A percentile compares a stretch with the other conserved stretches of the same genome.
These are phyloP conservation scores for Caenorhabditis panamensis DNA, from an alignment of 2,888 invertebrate species.

Conservation along the genomic window DNA sequence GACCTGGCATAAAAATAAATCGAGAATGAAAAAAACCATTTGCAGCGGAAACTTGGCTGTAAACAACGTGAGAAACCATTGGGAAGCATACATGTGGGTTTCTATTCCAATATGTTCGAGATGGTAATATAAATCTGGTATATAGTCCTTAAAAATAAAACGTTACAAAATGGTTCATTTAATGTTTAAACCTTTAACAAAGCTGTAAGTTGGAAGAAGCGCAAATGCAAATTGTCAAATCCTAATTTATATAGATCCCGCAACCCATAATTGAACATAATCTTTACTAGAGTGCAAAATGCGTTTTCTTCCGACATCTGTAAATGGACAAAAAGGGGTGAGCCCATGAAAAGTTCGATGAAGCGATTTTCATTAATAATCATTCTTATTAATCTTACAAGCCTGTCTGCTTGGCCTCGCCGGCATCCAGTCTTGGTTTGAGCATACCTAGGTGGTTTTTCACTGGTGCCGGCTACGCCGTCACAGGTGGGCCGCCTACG, in stretches of 20 bases:
- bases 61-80: slow-evolving; percentile 99
- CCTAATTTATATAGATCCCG: slow-evolving; percentile 93
- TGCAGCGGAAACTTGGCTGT: slow-evolving; percentile 98
- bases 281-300: slow-evolving; percentile 94
- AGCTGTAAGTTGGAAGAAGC: slow-evolving; percentile 94
- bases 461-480: too few relatives aligned
- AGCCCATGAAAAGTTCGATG: too few relatives aligned
- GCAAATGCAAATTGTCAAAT: slow-evolving; percentile 94
- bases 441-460: too few relatives aligned
- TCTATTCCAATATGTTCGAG: slow-evolving; percentile 89
- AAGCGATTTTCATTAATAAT: too few relatives aligned
- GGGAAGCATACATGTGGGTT: slow-evolving; percentile 93
- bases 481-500: too few relatives aligned
- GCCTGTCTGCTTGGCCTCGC: too few relatives aligned
- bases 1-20: slow-evolving; percentile 89
- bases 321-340: slow-evolving; percentile 66
- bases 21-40: slow-evolving; percentile 96
- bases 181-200: slow-evolving; percentile 90
- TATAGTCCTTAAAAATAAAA: slow-evolving; percentile 81
- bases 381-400: too few relatives aligned
- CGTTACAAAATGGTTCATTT: neutral
- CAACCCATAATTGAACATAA: slow-evolving; percentile 97
- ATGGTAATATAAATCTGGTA: slow-evolving; percentile 83
- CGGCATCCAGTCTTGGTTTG: too few relatives aligned
- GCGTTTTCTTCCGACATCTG: slow-evolving; percentile 99